These are phyloP conservation scores for Cryptocephalus primarius DNA, from an alignment of 2,888 invertebrate species.

Conservation along the genomic window DNA sequence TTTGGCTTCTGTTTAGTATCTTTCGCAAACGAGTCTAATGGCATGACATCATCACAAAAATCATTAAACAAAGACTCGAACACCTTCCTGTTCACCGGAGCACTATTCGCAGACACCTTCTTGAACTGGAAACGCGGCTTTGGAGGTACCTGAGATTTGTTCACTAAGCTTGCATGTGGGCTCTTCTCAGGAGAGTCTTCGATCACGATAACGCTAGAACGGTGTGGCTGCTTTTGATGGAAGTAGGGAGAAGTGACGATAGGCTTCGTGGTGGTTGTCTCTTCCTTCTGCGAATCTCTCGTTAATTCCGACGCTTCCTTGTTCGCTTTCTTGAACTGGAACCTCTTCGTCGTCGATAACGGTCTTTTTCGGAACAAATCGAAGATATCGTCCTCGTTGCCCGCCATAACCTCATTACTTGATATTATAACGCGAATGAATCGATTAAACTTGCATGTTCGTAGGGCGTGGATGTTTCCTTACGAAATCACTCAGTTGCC, in stretches of 20 bases:
- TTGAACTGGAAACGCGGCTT: too few species aligned
- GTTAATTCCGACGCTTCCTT: background rate
- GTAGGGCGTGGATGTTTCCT: too few species aligned
- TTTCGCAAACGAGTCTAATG: background rate
- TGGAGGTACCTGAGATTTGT: too few species aligned
- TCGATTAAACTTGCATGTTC: too few species aligned
- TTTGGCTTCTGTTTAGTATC: too few species aligned
- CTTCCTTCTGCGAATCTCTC: too few species aligned
- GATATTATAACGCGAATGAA: too few species aligned
- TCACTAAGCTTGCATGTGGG: background rate
- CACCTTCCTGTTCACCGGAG: background rate
- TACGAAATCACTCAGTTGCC: too few species aligned
- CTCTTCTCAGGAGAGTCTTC: background rate
- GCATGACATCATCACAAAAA: background rate
- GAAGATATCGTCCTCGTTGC: constrained; percentile 16
- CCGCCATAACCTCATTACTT: constrained; percentile 6
- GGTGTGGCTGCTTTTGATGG: background rate
- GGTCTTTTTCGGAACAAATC: constrained; percentile 13
- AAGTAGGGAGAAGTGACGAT: too few species aligned
- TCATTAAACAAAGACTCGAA: background rate
- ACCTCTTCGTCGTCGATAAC: constrained; percentile 15
- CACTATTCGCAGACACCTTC: too few species aligned
- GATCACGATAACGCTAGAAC: background rate
- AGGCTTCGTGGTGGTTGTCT: too few species aligned
- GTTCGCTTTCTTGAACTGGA: constrained; percentile 17